Percentiles rank a stretch among this genome's conserved stretches.
phyloP scores from a whole-genome alignment of 2,888 invertebrate species.

The Heterodera filipjevi region DNA sequence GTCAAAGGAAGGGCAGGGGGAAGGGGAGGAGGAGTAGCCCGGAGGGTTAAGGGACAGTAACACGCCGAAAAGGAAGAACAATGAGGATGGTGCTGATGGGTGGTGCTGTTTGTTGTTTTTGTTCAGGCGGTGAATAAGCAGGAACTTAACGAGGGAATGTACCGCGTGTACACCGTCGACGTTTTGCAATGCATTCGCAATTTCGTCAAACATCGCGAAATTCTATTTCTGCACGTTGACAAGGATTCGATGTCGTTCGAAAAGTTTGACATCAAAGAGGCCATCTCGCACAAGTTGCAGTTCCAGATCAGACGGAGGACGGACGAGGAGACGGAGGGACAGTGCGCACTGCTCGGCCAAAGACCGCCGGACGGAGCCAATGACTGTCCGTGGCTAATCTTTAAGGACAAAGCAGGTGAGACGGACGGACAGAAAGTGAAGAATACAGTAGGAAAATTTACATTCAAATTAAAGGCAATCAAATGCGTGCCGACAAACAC shows the following conservation, averaged over 20 bases:
- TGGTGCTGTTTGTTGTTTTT: background rate
- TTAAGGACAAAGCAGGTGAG: constrained; percentile 15
- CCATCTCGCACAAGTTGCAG: constrained; percentile 5
- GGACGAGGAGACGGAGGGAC: background rate
- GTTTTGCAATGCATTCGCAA: background rate
- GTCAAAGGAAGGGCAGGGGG: too few species aligned
- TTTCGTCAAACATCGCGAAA: background rate
- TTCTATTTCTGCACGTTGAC: constrained; percentile 13
- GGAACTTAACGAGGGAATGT: background rate
- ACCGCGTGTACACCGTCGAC: constrained; percentile 10
- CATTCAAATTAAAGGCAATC: background rate
- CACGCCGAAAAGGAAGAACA: too few species aligned
- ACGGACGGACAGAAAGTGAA: too few species aligned
- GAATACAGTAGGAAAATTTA: background rate
- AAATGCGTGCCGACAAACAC: constrained; percentile 1
- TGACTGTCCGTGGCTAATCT: constrained; percentile 3
- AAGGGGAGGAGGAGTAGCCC: too few species aligned
- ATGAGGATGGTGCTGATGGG: too few species aligned
- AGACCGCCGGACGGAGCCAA: background rate
- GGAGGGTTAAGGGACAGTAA: too few species aligned
- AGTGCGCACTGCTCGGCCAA: background rate
- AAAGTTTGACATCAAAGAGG: constrained; percentile 13
- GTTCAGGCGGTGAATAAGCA: background rate
- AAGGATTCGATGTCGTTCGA: constrained; percentile 10
- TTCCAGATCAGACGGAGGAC: constrained; percentile 11